Conservation (phyloP, 1,140 invertebrate species). For the Brachionus plicatilis region DNA sequence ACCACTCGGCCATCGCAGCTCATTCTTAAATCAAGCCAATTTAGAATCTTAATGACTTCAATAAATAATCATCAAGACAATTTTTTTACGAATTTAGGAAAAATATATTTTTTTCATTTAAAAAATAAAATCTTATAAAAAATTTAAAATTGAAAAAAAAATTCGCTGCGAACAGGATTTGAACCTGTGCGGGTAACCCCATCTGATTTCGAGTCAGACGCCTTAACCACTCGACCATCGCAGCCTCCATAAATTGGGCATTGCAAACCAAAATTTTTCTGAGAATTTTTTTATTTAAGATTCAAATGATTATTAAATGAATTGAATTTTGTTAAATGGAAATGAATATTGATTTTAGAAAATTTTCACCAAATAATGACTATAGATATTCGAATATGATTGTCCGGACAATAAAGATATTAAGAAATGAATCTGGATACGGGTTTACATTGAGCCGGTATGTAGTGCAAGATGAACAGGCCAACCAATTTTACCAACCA, state of each 20-base stretch:
- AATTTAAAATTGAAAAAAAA: not conserved
- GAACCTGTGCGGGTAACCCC: conserved; percentile 40
- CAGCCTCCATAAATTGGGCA: not conserved
- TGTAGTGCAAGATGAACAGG: not conserved
- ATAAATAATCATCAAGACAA: not conserved
- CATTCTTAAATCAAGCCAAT: not conserved
- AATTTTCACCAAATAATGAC: not conserved
- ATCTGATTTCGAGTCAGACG: conserved; percentile 39
- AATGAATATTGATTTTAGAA: not conserved
- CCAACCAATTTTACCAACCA: conserved; percentile 10
- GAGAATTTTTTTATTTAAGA: not conserved
- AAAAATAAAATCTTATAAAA: not conserved
- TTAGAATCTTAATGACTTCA: not conserved
- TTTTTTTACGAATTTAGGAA: not conserved
- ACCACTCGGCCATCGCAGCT: conserved; percentile 39
- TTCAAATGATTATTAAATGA: conserved; percentile 14
- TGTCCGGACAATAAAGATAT: not conserved
- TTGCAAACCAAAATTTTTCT: not conserved
- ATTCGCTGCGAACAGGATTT: conserved; percentile 40
- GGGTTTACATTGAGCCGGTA: conserved; percentile 29
- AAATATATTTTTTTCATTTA: not conserved
- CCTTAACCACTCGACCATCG: conserved; percentile 41
- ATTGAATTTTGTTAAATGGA: not conserved
- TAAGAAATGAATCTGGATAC: conserved; percentile 32
- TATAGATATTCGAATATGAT: not conserved